Evolutionary conservation across 2,797 vertebrate species (phyloP).

Genomic region (Melanotaenia trifasciata): DNA sequence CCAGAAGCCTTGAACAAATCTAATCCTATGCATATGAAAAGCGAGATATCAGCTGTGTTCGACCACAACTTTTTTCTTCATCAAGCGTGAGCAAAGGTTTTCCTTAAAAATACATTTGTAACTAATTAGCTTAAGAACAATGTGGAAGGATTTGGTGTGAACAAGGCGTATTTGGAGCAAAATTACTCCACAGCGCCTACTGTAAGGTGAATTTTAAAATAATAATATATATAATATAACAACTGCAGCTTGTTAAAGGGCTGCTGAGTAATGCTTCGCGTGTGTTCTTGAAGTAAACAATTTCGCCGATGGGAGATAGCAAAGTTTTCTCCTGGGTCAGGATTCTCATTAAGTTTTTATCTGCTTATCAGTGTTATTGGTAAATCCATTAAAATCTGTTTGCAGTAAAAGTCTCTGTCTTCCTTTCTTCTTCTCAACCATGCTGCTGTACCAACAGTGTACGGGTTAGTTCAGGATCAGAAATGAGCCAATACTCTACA

Average conservation of each 20-base stretch:
- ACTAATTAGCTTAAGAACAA: not conserved
- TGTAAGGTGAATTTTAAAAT: not conserved
- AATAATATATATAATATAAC: no score
- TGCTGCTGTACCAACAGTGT: slow-evolving; percentile 2
- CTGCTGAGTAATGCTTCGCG: not conserved
- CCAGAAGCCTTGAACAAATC: not conserved
- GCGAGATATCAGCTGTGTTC: slow-evolving; percentile 11
- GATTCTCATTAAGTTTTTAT: not conserved
- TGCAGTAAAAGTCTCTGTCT: slow-evolving; percentile 25
- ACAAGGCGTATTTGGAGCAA: slow-evolving; percentile 6
- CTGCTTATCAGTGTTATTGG: slow-evolving; percentile 37
- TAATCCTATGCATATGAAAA: not conserved
- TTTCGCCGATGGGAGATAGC: not conserved
- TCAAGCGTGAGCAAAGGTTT: not conserved
- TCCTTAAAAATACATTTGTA: not conserved
- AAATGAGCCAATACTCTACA: not conserved
- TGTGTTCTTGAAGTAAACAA: slow-evolving; percentile 8
- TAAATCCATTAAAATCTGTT: slow-evolving; percentile 60
- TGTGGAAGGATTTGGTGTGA: slow-evolving; percentile 1
- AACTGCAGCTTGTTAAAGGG: not conserved
- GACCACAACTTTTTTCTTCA: not conserved
- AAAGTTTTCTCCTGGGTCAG: not conserved
- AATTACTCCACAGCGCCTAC: not conserved
- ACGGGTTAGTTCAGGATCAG: slow-evolving; percentile 28
- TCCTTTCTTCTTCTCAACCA: slow-evolving; percentile 31